Evolutionary conservation across 2,888 invertebrate species (phyloP), one percentile per base, ranked within the genome.

Genomic region (Leptopilina syphax): DNA sequence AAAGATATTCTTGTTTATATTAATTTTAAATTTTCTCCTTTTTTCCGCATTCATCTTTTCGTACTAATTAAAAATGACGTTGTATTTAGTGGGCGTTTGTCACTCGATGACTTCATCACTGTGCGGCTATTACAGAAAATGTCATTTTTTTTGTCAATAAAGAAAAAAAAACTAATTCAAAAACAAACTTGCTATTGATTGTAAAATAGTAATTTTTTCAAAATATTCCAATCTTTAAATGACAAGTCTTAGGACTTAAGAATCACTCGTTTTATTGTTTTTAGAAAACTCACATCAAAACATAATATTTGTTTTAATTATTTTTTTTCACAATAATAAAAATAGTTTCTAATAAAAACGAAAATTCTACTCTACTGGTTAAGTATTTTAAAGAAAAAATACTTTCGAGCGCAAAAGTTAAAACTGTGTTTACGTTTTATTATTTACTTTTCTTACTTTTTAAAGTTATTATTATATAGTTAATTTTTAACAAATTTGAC

Each of bases 41-140:
- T 60, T 50, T 24, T 24, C 18, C 44, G 18, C 54, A 57, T 65
- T 24, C n/a, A 76, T 77, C 60, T 27, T 66, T 65, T 34, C 70
- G 50, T 44, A 65, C 63, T 63, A 50, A n/a, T n/a, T n/a, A 79
- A 80, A 79, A 82, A 79, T 65, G 13, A 18, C 44, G 76, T 68
- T 73, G 77, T 41, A 81, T 70, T 50, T 68, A 7, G 83, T 85
- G 86, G 88, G 87, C 87, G 87, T 86, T 82, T 81, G 76, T 79
- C 66, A 79, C 70, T 79, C 67, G 86, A 89, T 91, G 89, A 89
- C 87, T 87, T 89, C 89, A 89, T 87, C 88, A 84, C 84, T 82
- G 82, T 82, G 82, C 83, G 83, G 80, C 84, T 84, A 84, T 83
- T 86, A 80, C 76, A 82, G 65, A 84, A 89, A 88, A 87, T 83